Percentiles rank a stretch among this genome's conserved stretches.
Conservation (phyloP, 2,113 vertebrate genomes). For the Sialia sialis region DNA sequence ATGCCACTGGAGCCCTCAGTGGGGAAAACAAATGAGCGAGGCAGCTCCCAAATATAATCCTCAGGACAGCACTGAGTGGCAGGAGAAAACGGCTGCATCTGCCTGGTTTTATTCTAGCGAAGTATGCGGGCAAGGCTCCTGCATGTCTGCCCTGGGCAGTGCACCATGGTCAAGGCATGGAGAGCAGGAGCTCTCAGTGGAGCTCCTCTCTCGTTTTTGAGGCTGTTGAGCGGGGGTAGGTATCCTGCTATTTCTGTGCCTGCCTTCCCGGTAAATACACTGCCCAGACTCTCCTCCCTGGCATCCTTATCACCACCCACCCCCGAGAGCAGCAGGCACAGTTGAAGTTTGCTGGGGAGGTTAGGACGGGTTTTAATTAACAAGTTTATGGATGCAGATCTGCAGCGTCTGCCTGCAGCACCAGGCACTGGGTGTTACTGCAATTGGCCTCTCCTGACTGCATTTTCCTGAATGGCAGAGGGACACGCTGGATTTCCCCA, state of each 20-base stretch:
- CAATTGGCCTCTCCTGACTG: background rate
- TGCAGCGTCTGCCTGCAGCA: background rate
- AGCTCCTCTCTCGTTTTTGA: background rate
- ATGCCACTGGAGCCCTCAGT: background rate
- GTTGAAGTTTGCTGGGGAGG: background rate
- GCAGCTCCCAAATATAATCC: background rate
- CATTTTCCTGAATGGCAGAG: fast-evolving
- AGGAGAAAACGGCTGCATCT: background rate
- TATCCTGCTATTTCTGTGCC: background rate
- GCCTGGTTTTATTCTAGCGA: background rate
- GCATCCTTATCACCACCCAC: background rate
- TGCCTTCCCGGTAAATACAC: fast-evolving
- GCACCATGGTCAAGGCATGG: fast-evolving
- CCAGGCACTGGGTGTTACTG: background rate
- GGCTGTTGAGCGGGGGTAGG: background rate
- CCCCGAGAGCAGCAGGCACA: background rate
- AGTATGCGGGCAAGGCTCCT: background rate
- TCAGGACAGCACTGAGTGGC: background rate
- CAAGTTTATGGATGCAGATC: background rate
- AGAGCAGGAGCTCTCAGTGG: background rate
- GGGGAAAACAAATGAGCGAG: fast-evolving
- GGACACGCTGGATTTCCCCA: background rate
- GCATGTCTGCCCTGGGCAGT: background rate
- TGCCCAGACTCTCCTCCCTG: background rate
- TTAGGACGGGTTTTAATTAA: background rate